Conservation (phyloP, 1,140 invertebrate genomes). For the Phenacoccus solenopsis region DNA sequence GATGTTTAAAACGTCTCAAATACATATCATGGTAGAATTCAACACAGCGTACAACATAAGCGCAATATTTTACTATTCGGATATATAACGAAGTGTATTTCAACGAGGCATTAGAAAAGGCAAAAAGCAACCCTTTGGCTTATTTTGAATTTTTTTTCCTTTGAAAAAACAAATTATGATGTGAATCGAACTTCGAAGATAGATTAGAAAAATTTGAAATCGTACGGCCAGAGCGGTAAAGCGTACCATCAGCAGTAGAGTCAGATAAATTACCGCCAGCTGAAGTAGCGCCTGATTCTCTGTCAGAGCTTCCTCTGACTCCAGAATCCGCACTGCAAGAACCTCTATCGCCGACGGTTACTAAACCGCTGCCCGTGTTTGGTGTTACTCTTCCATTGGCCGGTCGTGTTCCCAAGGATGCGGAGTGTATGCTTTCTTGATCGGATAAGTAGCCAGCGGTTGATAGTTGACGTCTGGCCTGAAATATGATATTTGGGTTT, state of each 20-base stretch:
- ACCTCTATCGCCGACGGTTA: conserved; percentile 56
- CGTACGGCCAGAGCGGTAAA: neutral
- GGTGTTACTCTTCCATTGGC: conserved; percentile 20
- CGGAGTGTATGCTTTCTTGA: conserved; percentile 51
- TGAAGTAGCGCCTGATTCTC: conserved; percentile 55
- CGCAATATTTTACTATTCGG: too few species aligned
- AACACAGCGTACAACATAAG: too few species aligned
- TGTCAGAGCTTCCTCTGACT: conserved; percentile 64
- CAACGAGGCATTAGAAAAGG: too few species aligned
- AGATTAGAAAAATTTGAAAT: neutral
- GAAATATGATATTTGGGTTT: too few species aligned
- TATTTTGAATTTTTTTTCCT: too few species aligned
- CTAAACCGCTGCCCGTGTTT: conserved; percentile 35
- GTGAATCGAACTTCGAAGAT: neutral
- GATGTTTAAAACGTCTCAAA: too few species aligned
- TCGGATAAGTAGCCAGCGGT: conserved; percentile 59
- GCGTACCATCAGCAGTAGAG: conserved; percentile 56
- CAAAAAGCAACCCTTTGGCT: too few species aligned
- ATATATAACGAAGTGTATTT: too few species aligned
- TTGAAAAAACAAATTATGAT: too few species aligned
- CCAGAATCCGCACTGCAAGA: conserved; percentile 79
- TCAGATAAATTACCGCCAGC: conserved; percentile 61
- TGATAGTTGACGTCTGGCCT: conserved; percentile 55
- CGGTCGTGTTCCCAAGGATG: conserved; percentile 33
- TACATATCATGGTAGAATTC: too few species aligned